phyloP scores from a whole-genome alignment of 2,888 invertebrate genomes.

The Spicauda simplicius region DNA sequence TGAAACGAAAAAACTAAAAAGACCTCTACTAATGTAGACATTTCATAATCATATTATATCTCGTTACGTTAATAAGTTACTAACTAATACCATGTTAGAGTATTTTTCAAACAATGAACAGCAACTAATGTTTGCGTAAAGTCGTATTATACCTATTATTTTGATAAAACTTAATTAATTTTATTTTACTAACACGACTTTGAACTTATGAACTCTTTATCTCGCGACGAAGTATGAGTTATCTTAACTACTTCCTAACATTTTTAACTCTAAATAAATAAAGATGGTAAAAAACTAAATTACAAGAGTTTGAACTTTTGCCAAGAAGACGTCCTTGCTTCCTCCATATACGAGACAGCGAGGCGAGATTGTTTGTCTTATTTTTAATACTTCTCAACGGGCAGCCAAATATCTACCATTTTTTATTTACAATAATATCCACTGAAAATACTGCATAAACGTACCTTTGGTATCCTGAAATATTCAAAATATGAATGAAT shows the following conservation, averaged over 20 bases:
- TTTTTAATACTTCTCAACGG: slow-evolving; percentile 30
- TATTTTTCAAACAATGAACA: background rate
- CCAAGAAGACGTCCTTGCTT: slow-evolving; percentile 67
- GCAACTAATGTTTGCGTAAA: background rate
- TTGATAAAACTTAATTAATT: background rate
- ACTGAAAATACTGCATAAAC: no score
- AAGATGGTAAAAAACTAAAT: slow-evolving; percentile 46
- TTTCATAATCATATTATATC: no score
- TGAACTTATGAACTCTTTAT: slow-evolving; percentile 43
- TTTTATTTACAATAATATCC: slow-evolving; percentile 15
- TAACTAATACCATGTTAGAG: no score
- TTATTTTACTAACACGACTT: slow-evolving; percentile 18
- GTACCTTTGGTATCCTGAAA: no score
- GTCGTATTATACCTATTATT: background rate
- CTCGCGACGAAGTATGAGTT: slow-evolving; percentile 38
- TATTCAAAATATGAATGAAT: background rate
- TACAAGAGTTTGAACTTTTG: slow-evolving; percentile 63
- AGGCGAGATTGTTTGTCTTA: slow-evolving; percentile 53
- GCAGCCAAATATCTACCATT: slow-evolving; percentile 9
- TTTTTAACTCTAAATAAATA: slow-evolving; percentile 46
- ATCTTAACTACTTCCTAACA: slow-evolving; percentile 43
- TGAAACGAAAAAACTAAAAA: no score
- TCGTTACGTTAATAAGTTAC: no score
- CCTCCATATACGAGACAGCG: slow-evolving; percentile 61
- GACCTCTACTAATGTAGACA: no score